These are phyloP conservation scores for Antennarius maculatus DNA, from an alignment of 2,797 vertebrate species.

Conservation along the genomic window DNA sequence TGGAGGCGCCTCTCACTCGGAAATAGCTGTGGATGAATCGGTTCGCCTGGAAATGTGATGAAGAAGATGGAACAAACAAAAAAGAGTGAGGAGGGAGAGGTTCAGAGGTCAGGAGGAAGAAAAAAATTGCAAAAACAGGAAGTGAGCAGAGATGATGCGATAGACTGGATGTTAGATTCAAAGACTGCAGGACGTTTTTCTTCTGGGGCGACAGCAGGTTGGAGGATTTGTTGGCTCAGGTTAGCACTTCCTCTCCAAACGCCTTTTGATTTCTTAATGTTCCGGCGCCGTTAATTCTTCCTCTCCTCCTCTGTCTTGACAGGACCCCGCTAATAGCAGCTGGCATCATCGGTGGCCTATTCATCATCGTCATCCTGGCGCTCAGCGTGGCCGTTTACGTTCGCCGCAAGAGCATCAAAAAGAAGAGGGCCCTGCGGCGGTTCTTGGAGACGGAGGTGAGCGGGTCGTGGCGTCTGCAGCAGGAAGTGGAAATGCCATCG, in stretches of 20 bases:
- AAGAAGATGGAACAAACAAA: constrained; percentile 12
- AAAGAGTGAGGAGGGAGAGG: neutral
- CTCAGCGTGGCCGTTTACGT: constrained; percentile 92
- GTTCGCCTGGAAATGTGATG: neutral
- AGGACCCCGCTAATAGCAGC: constrained; percentile 97
- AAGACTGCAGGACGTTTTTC: neutral
- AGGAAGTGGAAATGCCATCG: neutral
- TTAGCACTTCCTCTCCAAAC: constrained; percentile 38
- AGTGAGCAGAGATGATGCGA: too few species aligned
- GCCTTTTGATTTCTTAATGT: constrained; percentile 38
- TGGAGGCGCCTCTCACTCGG: constrained; percentile 20
- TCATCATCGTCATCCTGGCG: constrained; percentile 92
- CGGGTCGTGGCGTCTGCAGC: neutral
- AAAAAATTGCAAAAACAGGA: neutral
- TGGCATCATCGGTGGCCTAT: constrained; percentile 92
- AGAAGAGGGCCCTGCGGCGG: constrained; percentile 93
- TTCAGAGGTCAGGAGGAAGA: neutral
- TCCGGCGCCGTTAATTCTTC: constrained; percentile 21
- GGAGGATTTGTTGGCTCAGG: constrained; percentile 21
- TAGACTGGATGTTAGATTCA: neutral
- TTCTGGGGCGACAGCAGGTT: constrained; percentile 11
- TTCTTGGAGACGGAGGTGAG: constrained; percentile 97
- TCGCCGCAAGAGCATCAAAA: constrained; percentile 95
- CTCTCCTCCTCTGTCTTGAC: constrained; percentile 44
- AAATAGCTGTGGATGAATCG: constrained; percentile 17